These are phyloP conservation scores for Tachyglossus aculeatus DNA, from an alignment of 2,797 vertebrate genomes.

Conservation along the genomic window DNA sequence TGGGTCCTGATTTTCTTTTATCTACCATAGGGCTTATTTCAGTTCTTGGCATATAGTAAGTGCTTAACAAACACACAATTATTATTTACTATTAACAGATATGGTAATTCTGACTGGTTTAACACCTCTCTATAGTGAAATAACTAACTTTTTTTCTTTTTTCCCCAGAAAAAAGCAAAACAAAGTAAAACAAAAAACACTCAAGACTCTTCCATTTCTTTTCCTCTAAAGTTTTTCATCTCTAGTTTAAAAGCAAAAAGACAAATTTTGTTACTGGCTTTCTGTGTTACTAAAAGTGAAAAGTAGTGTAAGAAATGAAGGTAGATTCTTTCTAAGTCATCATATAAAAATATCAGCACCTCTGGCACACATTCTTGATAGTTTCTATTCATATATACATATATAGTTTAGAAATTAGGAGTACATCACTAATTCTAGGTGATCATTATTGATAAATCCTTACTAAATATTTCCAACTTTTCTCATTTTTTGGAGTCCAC, in stretches of 20 bases:
- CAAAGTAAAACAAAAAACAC: conserved; percentile 8
- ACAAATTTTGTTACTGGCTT: background rate
- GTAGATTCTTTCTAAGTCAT: background rate
- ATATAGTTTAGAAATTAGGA: background rate
- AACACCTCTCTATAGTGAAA: conserved; percentile 29
- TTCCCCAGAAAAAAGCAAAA: too few relatives aligned
- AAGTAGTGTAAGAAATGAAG: conserved; percentile 32
- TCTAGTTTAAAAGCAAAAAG: conserved; percentile 6
- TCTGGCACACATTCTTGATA: background rate
- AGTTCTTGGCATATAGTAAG: too few relatives aligned
- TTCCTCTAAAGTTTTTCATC: conserved; percentile 5
- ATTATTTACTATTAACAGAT: too few relatives aligned
- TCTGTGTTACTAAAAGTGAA: conserved; percentile 32
- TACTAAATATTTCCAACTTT: too few relatives aligned
- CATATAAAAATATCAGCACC: background rate
- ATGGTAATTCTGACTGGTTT: conserved; percentile 11
- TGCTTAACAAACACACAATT: too few relatives aligned
- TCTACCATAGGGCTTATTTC: too few relatives aligned
- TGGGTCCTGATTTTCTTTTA: too few relatives aligned
- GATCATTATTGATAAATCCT: background rate
- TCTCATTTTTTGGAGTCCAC: too few relatives aligned
- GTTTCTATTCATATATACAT: background rate
- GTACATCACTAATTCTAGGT: background rate
- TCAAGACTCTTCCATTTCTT: background rate
- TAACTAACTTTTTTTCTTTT: conserved; percentile 8